Conservation (phyloP, 2,113 vertebrate genomes). For the Sturnus vulgaris region DNA sequence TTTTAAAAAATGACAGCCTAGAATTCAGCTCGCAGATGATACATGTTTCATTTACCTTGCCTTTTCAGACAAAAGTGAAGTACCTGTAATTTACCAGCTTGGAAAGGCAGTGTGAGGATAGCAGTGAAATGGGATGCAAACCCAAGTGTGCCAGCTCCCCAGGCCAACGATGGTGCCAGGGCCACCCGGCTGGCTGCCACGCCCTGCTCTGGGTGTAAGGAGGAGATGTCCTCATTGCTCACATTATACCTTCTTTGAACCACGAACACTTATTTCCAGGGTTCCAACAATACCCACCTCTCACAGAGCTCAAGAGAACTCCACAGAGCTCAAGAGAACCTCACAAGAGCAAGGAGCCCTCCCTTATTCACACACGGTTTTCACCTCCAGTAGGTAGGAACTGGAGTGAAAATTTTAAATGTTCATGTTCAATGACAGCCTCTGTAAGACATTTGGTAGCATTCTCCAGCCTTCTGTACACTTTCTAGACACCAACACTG, state of each 20-base stretch:
- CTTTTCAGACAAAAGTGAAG: not conserved
- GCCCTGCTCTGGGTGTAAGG: not conserved
- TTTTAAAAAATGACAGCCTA: not conserved
- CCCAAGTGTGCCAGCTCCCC: not conserved
- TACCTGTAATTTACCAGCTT: not conserved
- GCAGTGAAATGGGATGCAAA: not conserved
- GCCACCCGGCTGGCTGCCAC: not conserved
- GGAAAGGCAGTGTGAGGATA: not conserved
- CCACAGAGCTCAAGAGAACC: not conserved
- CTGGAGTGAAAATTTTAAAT: not conserved
- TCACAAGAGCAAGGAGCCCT: accelerated
- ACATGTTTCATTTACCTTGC: not conserved
- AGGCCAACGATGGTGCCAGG: accelerated
- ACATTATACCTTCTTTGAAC: too few relatives aligned
- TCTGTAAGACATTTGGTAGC: not conserved
- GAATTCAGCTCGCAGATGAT: not conserved
- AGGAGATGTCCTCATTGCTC: accelerated
- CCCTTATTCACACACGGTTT: accelerated
- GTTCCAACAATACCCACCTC: not conserved
- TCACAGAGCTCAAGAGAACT: not conserved
- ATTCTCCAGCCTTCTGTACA: not conserved
- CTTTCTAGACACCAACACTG: not conserved
- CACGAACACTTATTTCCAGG: too few relatives aligned
- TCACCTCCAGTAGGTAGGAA: not conserved
- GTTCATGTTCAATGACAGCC: not conserved